phyloP scores from a whole-genome alignment of 64 coral and sea anemone species.

The Stichodactyla helianthus region DNA sequence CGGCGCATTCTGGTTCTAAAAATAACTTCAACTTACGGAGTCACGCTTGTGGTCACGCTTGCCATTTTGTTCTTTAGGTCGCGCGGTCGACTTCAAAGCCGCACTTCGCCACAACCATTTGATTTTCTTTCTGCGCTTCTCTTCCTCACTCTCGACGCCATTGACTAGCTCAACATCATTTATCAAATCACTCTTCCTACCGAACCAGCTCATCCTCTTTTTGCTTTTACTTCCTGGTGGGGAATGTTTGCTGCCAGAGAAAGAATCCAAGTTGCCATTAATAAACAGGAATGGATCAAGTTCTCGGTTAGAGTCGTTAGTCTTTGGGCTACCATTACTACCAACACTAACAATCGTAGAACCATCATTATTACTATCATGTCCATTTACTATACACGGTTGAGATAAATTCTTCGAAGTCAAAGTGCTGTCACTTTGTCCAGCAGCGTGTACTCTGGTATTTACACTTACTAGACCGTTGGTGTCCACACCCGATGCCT shows the following conservation, averaged over 20 bases:
- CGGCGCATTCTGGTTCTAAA: neutral
- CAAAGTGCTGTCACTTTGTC: neutral
- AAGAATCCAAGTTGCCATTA: conserved; percentile 22
- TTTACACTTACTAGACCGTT: neutral
- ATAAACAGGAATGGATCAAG: neutral
- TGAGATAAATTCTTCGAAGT: neutral
- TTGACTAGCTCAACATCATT: conserved; percentile 28
- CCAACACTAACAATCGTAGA: neutral
- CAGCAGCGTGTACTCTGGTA: neutral
- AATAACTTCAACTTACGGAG: neutral
- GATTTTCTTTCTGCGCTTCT: conserved; percentile 36
- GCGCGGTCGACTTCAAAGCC: conserved; percentile 37
- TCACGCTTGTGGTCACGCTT: neutral
- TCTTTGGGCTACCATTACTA: neutral
- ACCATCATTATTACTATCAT: conserved; percentile 13
- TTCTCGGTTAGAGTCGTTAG: conserved; percentile 5
- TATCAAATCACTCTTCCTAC: conserved; percentile 26
- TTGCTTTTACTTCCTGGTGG: conserved; percentile 30
- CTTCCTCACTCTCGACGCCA: conserved; percentile 44
- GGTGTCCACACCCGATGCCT: neutral
- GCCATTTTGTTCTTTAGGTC: conserved; percentile 16
- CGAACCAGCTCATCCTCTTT: conserved; percentile 60
- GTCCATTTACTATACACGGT: conserved; percentile 7
- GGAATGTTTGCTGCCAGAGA: conserved; percentile 23
- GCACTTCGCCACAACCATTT: conserved; percentile 61